Base-by-base conservation (phyloP, 2,888 invertebrate genomes). In the Dynastes hyllus region DNA sequence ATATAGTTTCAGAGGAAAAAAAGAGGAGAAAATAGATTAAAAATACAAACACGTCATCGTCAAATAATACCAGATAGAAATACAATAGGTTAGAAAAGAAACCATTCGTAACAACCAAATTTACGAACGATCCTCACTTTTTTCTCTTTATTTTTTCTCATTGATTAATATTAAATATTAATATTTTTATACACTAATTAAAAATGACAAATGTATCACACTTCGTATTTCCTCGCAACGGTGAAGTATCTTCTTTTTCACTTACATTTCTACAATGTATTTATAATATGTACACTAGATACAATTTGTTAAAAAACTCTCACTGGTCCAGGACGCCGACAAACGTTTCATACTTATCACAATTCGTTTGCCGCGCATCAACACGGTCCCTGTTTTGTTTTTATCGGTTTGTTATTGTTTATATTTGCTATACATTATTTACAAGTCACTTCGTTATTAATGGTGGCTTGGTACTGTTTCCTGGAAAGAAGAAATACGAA, bases 21-120 rank as follows among this genome's bases (percentile, higher is more conserved):
- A 51, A 50, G 29, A 51, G 78, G 32, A 32, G 66, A 66, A 32
- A 51, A 45, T 27, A 67, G 51, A 65, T 13, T 32, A 65, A 67
- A 67, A 66, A 32, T 40, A 53, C n/a, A 32, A 76, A 76, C 73
- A 61, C 61, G 11, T 69, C 22, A 51, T 51, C 27, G 16, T 63
- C 58, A 76, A 76, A 80, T 81, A 81, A 82, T 82, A 82, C 82
- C 82, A 77, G 77, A 80, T 69, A 79, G 79, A 76, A 75, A 69
- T 69, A 82, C 82, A 77, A 79, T 78, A 79, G 75, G 50, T 69
- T 79, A 79, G 51, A 8, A 45, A 45, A 45, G 8, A 45, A 76
- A 70, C 65, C 78, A 73, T 75, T 80, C 79, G 63, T 61, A 61
- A 8, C 73, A 58, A 45, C 8, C 45, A 8, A 45, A 45, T 45